These are phyloP conservation scores for Globodera rostochiensis DNA, from an alignment of 1,140 invertebrate species.

Conservation along the genomic window DNA sequence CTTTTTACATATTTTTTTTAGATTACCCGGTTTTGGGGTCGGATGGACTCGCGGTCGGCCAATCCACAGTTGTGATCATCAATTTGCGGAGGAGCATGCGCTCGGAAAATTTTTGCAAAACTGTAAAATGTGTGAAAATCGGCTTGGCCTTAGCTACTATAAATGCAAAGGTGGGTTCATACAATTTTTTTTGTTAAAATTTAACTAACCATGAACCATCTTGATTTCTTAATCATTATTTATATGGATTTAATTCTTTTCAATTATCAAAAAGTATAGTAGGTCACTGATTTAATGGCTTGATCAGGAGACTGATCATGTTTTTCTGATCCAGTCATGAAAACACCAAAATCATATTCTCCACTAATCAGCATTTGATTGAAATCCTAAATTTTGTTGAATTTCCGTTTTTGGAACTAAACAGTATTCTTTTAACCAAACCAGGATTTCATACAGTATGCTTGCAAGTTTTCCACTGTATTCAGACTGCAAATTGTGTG, in stretches of 20 bases:
- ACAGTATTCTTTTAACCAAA: no score
- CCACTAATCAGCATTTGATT: no score
- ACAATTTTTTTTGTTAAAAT: no score
- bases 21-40: constrained; percentile 23
- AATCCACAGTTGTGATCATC: constrained; percentile 37
- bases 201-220: no score
- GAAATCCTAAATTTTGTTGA: no score
- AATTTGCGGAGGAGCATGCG: constrained; percentile 20
- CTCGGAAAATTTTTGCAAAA: constrained; percentile 1
- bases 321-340: no score
- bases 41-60: constrained; percentile 36
- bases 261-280: neutral
- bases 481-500: constrained; percentile 44
- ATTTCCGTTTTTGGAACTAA: no score
- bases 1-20: neutral
- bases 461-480: neutral
- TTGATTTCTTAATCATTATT: neutral
- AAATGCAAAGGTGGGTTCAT: constrained; percentile 28
- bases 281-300: no score
- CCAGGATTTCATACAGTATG: no score
- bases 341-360: no score
- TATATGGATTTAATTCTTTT: neutral
- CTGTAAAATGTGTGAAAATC: constrained; percentile 27
- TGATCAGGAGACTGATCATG: no score
- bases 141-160: neutral